A percentile compares a stretch with the other conserved stretches of the same genome.
Conservation (phyloP, 1,140 invertebrate genomes). For the Drosophila suzukii region DNA sequence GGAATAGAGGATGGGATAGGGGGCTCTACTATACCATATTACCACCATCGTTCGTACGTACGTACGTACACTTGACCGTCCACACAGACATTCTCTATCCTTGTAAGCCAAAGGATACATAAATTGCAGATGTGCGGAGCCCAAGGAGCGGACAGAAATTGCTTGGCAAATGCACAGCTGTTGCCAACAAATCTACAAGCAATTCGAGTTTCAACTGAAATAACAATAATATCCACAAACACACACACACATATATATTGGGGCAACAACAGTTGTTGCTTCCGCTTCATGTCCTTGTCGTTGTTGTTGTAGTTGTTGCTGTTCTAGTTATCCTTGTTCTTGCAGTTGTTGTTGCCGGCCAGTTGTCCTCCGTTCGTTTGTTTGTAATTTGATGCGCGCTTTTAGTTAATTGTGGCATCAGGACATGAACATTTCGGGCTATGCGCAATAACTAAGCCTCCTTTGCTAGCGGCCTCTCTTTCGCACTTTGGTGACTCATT, state of each 20-base stretch:
- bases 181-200: slow-evolving; percentile 79
- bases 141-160: slow-evolving; percentile 40
- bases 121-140: slow-evolving; percentile 72
- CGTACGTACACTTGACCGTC: slow-evolving; percentile 46
- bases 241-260: background rate
- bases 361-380: slow-evolving; percentile 50
- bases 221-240: slow-evolving; percentile 67
- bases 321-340: slow-evolving; percentile 42
- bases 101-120: slow-evolving; percentile 81
- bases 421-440: slow-evolving; percentile 72
- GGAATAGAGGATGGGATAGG: slow-evolving; percentile 6
- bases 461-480: slow-evolving; percentile 7
- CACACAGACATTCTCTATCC: slow-evolving; percentile 58
- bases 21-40: background rate
- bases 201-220: slow-evolving; percentile 68
- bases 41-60: background rate
- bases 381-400: slow-evolving; percentile 82
- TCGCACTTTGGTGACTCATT: slow-evolving; percentile 17
- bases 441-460: slow-evolving; percentile 73
- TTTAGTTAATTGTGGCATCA: slow-evolving; percentile 83
- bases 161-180: slow-evolving; percentile 75
- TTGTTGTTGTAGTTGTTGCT: slow-evolving; percentile 27
- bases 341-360: slow-evolving; percentile 29
- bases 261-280: slow-evolving; percentile 67
- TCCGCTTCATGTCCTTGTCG: slow-evolving; percentile 76